phyloP scores from a whole-genome alignment of 2,113 vertebrate species.

The Trochalopteron elliotii region DNA sequence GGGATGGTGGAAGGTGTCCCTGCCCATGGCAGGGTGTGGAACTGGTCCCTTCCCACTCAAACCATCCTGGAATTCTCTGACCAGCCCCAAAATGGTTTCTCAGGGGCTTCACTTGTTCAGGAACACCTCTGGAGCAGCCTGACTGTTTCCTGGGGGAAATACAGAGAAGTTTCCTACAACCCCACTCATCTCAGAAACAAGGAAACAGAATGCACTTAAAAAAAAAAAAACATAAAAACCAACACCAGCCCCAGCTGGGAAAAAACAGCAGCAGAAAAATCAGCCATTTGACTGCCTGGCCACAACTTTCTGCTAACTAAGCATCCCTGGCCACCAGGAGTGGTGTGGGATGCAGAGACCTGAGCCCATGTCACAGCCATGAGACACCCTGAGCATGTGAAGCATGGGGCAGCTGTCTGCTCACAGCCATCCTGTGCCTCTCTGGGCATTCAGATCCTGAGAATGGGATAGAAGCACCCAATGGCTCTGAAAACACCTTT shows the following conservation, averaged over 20 bases:
- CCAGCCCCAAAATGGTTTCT: background rate
- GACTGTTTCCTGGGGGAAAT: background rate
- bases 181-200: accelerated
- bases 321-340: background rate
- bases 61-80: background rate
- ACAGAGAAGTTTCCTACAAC: background rate
- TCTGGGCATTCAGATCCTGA: background rate
- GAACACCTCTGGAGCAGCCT: background rate
- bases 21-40: background rate
- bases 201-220: accelerated
- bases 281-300: background rate
- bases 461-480: background rate
- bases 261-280: background rate
- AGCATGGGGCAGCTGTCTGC: background rate
- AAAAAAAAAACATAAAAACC: background rate
- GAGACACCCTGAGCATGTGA: background rate
- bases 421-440: background rate
- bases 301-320: background rate
- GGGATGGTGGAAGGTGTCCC: background rate
- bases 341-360: background rate
- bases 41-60: background rate
- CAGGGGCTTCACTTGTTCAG: background rate
- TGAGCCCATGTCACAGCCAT: background rate
- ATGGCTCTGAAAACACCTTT: background rate
- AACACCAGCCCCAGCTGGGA: background rate